A percentile compares a stretch with the other conserved stretches of the same genome.
Conservation (phyloP, 2,888 invertebrate species). For the Lochmaea crataegi region DNA sequence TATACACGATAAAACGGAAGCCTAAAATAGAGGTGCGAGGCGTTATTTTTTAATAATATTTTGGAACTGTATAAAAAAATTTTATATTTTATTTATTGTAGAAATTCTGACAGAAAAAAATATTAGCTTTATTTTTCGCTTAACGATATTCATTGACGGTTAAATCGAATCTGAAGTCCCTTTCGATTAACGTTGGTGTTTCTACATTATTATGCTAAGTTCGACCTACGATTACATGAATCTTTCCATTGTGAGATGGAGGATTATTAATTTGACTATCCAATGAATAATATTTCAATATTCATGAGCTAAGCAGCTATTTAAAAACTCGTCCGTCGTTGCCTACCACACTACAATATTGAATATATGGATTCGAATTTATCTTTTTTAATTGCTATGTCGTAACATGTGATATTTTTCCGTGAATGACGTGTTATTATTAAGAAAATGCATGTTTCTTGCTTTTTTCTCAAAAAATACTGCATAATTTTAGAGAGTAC, state of each 20-base stretch:
- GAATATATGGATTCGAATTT: background rate
- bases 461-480: too few species aligned
- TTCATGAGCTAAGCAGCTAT: conserved; percentile 13
- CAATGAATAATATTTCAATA: conserved; percentile 10
- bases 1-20: conserved; percentile 1
- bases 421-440: background rate
- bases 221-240: background rate
- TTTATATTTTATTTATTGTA: background rate
- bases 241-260: background rate
- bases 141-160: background rate
- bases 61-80: background rate
- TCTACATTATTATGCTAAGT: background rate
- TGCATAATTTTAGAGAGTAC: too few species aligned
- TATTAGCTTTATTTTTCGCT: background rate
- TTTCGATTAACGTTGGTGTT: background rate
- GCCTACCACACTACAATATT: background rate
- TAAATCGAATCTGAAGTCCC: background rate
- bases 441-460: too few species aligned
- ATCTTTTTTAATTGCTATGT: conserved; percentile 1
- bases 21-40: background rate
- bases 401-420: background rate
- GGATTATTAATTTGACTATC: conserved; percentile 2
- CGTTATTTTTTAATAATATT: conserved; percentile 1
- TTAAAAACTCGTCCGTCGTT: background rate
- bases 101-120: background rate